These are phyloP conservation scores for Myotis planiceps DNA, from an alignment of 2,797 vertebrate species.

Conservation along the genomic window DNA sequence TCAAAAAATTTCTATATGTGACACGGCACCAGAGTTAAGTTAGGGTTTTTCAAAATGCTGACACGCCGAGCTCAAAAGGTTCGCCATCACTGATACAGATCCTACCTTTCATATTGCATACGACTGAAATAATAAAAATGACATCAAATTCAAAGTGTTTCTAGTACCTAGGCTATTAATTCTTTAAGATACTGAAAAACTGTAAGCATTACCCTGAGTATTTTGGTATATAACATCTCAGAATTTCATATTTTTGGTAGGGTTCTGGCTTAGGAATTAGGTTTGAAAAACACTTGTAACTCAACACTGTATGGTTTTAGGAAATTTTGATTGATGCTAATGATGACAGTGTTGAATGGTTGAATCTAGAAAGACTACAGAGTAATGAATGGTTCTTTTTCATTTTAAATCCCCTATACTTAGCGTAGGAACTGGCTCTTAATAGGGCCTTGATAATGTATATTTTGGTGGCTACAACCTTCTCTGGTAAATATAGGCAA, in stretches of 20 bases:
- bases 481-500: background rate
- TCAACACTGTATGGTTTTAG: conserved; percentile 75
- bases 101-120: conserved; percentile 74
- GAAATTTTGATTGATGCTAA: conserved; percentile 71
- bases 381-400: too few species aligned
- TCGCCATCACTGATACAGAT: conserved; percentile 54
- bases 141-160: conserved; percentile 67
- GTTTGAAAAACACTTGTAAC: conserved; percentile 58
- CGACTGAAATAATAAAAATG: conserved; percentile 67
- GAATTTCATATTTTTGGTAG: conserved; percentile 59
- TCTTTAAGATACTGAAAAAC: conserved; percentile 67
- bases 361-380: background rate
- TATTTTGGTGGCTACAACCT: background rate
- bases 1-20: too few species aligned
- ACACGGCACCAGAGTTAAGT: too few species aligned
- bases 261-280: conserved; percentile 70
- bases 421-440: background rate
- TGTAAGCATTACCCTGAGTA: conserved; percentile 64
- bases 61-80: too few species aligned
- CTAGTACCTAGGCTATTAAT: conserved; percentile 67
- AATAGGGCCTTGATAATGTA: background rate
- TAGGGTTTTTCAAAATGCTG: too few species aligned
- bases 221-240: conserved; percentile 84
- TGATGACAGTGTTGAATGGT: conserved; percentile 73
- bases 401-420: background rate